A percentile compares a stretch with the other conserved stretches of the same genome.
These are phyloP conservation scores for Tyria jacobaeae DNA, from an alignment of 2,888 invertebrate species.

Conservation along the genomic window DNA sequence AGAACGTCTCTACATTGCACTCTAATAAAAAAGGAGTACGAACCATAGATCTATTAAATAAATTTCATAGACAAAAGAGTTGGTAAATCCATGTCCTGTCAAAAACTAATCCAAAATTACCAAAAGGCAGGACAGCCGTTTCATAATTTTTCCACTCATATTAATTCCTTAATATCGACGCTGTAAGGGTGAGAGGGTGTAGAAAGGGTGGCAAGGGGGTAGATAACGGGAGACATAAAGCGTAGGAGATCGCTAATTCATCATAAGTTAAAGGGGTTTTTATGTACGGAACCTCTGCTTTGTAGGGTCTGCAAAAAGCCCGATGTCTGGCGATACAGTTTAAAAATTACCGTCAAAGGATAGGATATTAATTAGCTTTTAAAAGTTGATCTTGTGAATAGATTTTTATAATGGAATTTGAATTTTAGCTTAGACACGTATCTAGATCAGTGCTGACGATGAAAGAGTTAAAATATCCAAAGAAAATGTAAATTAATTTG, in stretches of 20 bases:
- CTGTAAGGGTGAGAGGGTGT: constrained; percentile 52
- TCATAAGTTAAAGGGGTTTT: constrained; percentile 87
- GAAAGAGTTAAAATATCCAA: constrained; percentile 13
- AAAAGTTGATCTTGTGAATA: constrained; percentile 57
- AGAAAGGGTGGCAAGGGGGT: constrained; percentile 55
- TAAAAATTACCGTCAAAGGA: constrained; percentile 73
- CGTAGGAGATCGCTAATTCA: constrained; percentile 87
- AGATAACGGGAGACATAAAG: constrained; percentile 85
- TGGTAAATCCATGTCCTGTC: constrained; percentile 17
- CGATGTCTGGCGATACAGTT: constrained; percentile 68
- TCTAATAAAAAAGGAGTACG: not conserved
- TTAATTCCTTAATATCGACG: constrained; percentile 85
- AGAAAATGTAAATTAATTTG: constrained; percentile 8
- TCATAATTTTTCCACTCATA: constrained; percentile 80
- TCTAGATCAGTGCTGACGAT: constrained; percentile 11
- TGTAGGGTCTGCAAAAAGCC: constrained; percentile 79
- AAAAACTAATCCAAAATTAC: constrained; percentile 37
- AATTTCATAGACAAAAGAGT: constrained; percentile 13
- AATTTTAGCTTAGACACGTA: constrained; percentile 9
- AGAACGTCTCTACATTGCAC: not conserved
- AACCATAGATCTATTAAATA: constrained; percentile 1
- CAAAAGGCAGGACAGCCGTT: constrained; percentile 55
- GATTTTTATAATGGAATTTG: constrained; percentile 29
- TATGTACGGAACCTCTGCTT: constrained; percentile 78
- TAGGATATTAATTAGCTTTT: constrained; percentile 79